phyloP scores from a whole-genome alignment of 2,888 invertebrate genomes.

The Epinotia brunnichana region DNA sequence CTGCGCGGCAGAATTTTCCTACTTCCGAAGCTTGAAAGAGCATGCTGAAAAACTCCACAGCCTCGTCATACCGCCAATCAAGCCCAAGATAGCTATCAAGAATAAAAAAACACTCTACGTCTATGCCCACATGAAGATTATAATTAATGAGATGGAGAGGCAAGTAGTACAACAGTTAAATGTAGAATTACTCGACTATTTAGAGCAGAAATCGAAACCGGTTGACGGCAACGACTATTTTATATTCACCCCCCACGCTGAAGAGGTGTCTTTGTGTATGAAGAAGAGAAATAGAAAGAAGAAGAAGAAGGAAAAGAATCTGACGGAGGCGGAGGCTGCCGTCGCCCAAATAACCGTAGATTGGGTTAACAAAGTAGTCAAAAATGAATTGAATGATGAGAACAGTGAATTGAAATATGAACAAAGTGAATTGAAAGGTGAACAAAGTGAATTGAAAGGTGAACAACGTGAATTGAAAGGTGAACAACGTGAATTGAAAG shows the following conservation, averaged over 20 bases:
- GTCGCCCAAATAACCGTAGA: neutral
- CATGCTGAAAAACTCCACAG: constrained; percentile 22
- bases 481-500: too few species aligned
- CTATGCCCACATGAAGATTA: constrained; percentile 35
- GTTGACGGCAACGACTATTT: constrained; percentile 28
- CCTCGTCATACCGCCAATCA: constrained; percentile 10
- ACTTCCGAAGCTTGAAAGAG: constrained; percentile 21
- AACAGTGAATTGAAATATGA: neutral
- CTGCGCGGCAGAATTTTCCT: constrained; percentile 35
- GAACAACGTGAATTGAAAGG: neutral
- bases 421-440: neutral
- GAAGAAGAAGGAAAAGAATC: neutral
- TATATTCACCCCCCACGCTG: constrained; percentile 3
- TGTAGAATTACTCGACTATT: constrained; percentile 22
- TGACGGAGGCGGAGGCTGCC: neutral
- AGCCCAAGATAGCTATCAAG: neutral
- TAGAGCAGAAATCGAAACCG: constrained; percentile 34
- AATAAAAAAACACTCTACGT: constrained; percentile 8
- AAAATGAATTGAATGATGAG: neutral
- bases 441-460: neutral
- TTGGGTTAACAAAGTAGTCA: neutral
- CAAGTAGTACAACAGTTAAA: neutral
- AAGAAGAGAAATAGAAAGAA: neutral
- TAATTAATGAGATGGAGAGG: constrained; percentile 1
- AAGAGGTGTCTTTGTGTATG: neutral